Evolutionary conservation across 2,113 vertebrate species (phyloP), one percentile per base, ranked within the genome.

Genomic region (Phaetusa simplex): DNA sequence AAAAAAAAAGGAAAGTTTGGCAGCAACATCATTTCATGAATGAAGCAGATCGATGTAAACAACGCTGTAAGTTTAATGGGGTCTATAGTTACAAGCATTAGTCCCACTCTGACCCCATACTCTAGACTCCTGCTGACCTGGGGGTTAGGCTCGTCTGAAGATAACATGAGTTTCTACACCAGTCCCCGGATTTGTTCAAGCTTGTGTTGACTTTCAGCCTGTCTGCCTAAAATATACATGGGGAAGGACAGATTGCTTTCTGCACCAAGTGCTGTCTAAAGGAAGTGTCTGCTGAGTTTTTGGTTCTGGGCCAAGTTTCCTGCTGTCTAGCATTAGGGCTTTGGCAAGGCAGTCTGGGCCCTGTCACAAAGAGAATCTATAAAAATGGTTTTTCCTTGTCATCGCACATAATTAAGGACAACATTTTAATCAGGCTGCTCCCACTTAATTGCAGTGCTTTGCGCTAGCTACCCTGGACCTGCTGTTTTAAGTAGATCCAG

Each of bases 401-500:
- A 96, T 96, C 93, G 32, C 95, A 95, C 96, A 71, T 97, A 96
- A 97, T 97, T 97, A 97, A 95, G 90, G 93, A 88, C 94, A 97
- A 96, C 91, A 87, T 96, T 97, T 96, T 96, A 96, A 97, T 97
- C 97, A 95, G 85, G 56, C 72, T 69, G 91, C 96, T 97, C 96
- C 97, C 95, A 88, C 90, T 97, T 97, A 97, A 97, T 97, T 97
- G 86, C 18, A 17, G 64, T 73, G 81, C 70, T 91, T 93, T 83
- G 53, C 5, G 0, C 87, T 82, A 83, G 91, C 95, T 96, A 88
- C 79, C 13, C 72, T 58, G 53, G 81, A 80, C 92, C 65, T 95
- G 95, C 84, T 92, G 87, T 88, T 97, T 95, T 94, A 94, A 88
- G 62, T 81, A 89, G 84, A 94, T 50, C 65, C 87, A n/a, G 55